Evolutionary conservation across 23 tunicate species (phyloP).

Genomic region (Corella eumyota): DNA sequence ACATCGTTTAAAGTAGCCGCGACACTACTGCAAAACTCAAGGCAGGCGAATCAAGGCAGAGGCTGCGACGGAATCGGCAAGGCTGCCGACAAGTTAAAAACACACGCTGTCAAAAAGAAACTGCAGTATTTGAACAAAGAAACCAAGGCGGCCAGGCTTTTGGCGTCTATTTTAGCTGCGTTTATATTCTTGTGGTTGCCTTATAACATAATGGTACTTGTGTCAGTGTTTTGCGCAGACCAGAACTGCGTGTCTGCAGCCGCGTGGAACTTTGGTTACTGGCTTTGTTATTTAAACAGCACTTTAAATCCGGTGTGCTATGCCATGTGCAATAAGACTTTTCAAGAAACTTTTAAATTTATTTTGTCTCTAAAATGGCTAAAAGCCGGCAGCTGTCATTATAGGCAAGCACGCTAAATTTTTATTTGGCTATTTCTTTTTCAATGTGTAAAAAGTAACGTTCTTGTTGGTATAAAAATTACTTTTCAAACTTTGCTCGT

Average conservation of each 20-base stretch:
- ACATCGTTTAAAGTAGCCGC: too few relatives aligned
- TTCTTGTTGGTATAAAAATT: too few relatives aligned
- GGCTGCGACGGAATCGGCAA: slow-evolving; percentile 10
- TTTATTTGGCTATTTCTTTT: too few relatives aligned
- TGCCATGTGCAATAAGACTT: slow-evolving; percentile 77
- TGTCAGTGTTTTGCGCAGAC: slow-evolving; percentile 48
- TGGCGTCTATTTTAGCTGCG: slow-evolving; percentile 74
- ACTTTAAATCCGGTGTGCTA: slow-evolving; percentile 91
- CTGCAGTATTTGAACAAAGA: slow-evolving; percentile 45
- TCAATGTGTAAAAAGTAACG: too few relatives aligned
- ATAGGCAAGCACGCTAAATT: too few relatives aligned
- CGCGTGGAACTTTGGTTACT: slow-evolving; percentile 88
- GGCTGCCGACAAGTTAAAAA: slow-evolving; percentile 10
- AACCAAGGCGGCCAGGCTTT: slow-evolving; percentile 65
- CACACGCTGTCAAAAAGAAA: slow-evolving; percentile 20
- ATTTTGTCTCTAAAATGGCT: slow-evolving; percentile 58
- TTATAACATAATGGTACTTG: slow-evolving; percentile 69
- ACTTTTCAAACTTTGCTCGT: too few relatives aligned
- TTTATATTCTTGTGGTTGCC: slow-evolving; percentile 93
- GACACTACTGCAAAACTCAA: too few relatives aligned
- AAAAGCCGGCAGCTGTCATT: not conserved
- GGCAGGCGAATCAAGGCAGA: too few relatives aligned
- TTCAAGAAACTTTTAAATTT: slow-evolving; percentile 51
- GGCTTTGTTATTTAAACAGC: slow-evolving; percentile 92
- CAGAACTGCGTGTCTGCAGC: slow-evolving; percentile 34